phyloP scores from a whole-genome alignment of 1,140 invertebrate species.

The Mycetomoellerius zeteki region DNA sequence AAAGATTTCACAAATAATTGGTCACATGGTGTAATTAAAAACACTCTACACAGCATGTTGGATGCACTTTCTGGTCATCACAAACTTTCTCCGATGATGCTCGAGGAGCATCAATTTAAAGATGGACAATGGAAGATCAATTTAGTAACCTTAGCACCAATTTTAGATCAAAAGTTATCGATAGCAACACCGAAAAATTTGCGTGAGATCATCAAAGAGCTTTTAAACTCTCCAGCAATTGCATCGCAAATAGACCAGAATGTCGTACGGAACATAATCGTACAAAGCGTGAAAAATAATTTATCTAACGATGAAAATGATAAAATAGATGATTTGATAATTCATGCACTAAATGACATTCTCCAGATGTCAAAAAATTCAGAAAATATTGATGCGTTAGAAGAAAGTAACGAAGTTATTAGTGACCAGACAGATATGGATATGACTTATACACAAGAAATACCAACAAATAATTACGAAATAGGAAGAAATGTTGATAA shows the following conservation, averaged over 20 bases:
- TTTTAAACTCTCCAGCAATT: constrained; percentile 74
- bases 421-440: background rate
- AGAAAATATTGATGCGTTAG: background rate
- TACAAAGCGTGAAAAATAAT: constrained; percentile 74
- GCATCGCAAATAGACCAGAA: constrained; percentile 64
- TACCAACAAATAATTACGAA: background rate
- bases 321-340: constrained; percentile 69
- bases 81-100: constrained; percentile 43
- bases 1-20: constrained; percentile 56
- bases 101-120: constrained; percentile 67
- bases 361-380: constrained; percentile 40
- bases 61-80: constrained; percentile 4
- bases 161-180: background rate
- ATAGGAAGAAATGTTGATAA: background rate
- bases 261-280: constrained; percentile 78
- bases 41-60: constrained; percentile 64
- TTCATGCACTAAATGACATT: constrained; percentile 70
- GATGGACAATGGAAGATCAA: constrained; percentile 54
- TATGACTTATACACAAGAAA: background rate
- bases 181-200: background rate
- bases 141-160: constrained; percentile 41
- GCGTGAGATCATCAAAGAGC: constrained; percentile 50
- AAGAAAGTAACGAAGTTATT: background rate
- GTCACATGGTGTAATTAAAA: constrained; percentile 58
- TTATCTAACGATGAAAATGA: constrained; percentile 58